Evolutionary conservation across 2,888 invertebrate genomes (phyloP), one percentile per base, ranked within the genome.

Genomic region (Habrosyne pyritoides): DNA sequence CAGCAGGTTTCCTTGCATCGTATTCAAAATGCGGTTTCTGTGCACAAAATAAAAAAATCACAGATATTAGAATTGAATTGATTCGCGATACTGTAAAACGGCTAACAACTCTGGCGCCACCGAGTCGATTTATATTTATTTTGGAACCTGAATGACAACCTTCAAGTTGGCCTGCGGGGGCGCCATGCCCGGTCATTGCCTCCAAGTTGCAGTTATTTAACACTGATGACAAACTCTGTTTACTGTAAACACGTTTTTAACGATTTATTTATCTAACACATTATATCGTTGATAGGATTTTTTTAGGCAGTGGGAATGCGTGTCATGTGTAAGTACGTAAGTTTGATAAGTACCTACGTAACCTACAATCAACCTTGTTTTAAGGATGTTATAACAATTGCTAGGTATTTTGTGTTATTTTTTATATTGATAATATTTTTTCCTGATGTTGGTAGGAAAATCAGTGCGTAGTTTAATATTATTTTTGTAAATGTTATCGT

Each of bases 181-280:
- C 79, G 79, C 80, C 80, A 70, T 75, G 80, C 73, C 76, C 83
- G 91, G 91, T 91, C 91, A 85, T 90, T 91, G 91, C 79, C 89
- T 77, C 81, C 80, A 67, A 83, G 77, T 87, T 90, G 91, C 91
- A 89, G 91, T 91, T 91, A 91, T 87, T 86, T 86, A 83, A 83
- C 81, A 77, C 77, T 75, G 81, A 78, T 80, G 82, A 83, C 84
- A 86, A 84, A 84, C 69, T 68, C 75, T 84, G 77, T 83, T 81
- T 84, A 79, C 81, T 74, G 82, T 81, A 84, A 86, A 86, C 82
- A 83, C 68, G 80, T 83, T 87, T 84, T 77, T 74, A 81, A 81
- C 75, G 77, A 78, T 73, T 70, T 73, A 67, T 79, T 82, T 82
- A 81, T 80, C 79, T 76, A 69, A 67, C 54, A 52, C 18, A 10